Evolutionary conservation across 2,113 vertebrate genomes (phyloP), one percentile per base, ranked within the genome.

Genomic region (Petrocephalus microphthalmus): DNA sequence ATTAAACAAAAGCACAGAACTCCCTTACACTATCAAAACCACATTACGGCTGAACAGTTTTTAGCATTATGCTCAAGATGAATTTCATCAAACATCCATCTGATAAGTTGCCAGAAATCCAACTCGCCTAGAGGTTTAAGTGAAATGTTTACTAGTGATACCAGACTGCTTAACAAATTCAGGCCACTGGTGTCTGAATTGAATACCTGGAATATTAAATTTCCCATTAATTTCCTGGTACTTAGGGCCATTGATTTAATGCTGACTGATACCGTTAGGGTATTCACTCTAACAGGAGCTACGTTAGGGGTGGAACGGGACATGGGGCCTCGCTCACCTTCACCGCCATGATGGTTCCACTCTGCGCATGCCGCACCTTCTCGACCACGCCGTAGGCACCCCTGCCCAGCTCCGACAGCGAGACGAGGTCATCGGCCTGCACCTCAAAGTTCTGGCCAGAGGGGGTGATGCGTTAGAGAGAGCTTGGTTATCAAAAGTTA

Each of bases 371-470:
- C 87, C 93, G 96, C 98, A 99, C 99, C 96, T 98, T 98, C 94
- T 99, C 97, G 94, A 99, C 98, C 90, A 99, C 98, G 7, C 98
- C 98, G 25, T 99, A 99, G 0, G 98, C 98, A 82, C 98, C 98
- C 90, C 98, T 95, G 0, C 98, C 98, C 93, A 99, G 95, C 94
- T 99, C 98, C 6, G 93, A 94, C 60, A 99, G 98, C 87, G 96
- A 96, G 90, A 98, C 97, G 95, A 99, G 94, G 95, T 99, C 98
- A 97, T 99, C 98, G 0, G 98, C 98, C 92, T 99, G 98, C 93
- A 99, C 97, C 93, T 98, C 98, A 91, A 99, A 99, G 93, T 99
- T 99, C 98, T 99, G 92, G 0, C 0, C 52, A 67, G n/a, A 60
- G 74, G 89, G 20, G 25, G 37, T 25, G 49, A 7, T 54, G 71